Evolutionary conservation across 2,113 vertebrate species (phyloP).

Genomic region (Oceanodroma tethys): DNA sequence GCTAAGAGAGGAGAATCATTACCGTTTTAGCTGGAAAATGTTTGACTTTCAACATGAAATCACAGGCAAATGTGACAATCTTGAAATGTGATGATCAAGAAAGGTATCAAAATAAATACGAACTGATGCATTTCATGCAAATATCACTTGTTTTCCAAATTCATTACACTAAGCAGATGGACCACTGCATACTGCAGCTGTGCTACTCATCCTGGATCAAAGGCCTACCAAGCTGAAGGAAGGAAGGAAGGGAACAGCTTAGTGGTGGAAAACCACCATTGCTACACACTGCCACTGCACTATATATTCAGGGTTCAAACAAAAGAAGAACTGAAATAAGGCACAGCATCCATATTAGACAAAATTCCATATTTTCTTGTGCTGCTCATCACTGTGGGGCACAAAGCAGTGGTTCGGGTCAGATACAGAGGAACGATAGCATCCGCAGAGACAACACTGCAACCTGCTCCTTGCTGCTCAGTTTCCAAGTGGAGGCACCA

Average conservation of each 20-base stretch:
- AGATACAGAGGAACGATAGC: background rate
- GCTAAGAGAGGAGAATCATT: background rate
- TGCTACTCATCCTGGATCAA: background rate
- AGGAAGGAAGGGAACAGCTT: background rate
- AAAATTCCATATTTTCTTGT: background rate
- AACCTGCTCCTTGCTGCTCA: background rate
- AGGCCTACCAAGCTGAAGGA: background rate
- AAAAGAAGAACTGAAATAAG: background rate
- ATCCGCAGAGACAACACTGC: fast-evolving
- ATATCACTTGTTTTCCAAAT: background rate
- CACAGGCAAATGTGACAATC: background rate
- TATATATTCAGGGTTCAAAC: background rate
- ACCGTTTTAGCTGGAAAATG: background rate
- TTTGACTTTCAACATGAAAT: background rate
- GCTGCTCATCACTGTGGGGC: background rate
- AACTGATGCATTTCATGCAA: background rate
- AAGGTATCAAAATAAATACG: background rate
- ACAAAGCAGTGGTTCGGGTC: background rate
- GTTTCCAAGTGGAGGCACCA: background rate
- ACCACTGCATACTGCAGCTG: background rate
- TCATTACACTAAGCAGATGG: background rate
- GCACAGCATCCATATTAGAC: background rate
- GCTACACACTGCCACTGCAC: background rate
- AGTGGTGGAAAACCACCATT: background rate
- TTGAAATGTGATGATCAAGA: background rate